Base-by-base conservation (phyloP, 2,113 vertebrate species). In the Carollia perspicillata region DNA sequence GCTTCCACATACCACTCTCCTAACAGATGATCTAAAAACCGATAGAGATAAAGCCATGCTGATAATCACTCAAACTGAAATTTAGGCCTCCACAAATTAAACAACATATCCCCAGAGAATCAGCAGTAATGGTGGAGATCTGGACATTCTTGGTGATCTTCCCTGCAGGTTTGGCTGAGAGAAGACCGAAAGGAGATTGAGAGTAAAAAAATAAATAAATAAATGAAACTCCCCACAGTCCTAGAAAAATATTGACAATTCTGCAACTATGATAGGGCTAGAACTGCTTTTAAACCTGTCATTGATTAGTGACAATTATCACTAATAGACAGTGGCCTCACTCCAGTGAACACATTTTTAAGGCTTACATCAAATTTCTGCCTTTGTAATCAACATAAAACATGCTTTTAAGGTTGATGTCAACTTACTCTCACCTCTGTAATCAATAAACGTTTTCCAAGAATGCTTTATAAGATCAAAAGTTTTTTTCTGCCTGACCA, bases 391-490 rank as follows among this genome's bases (percentile, higher is more conserved):
- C 35, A 86, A 58, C n/a, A 80, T 30, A 92, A 84, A 95, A 80
- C 40, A 58, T 71, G 47, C 6, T 92, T 47, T 89, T 89, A 74
- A 93, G 80, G 28, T 22, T 75, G 18, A 79, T 79, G n/a, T 88
- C 9, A 58, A n/a, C 53, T 35, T 20, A 88, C 20, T 93, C 11
- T 90, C 44, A 90, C 78, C 44, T 69, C 40, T 84, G 23, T 49
- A 96, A 87, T 96, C 58, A 93, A 49, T 88, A 85, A 81, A 66
- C 44, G 84, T 72, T 92, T 96, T 60, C 60, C 11, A 71, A 65
- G 35, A 85, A 72, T 68, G 30, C 58, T 85, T 47, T 89, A 10
- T 69, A 77, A 69, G 77, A 58, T 90, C 10, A 87, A 75, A 77
- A 84, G 12, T 91, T 81, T 83, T 58, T 42, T 8, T 91, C 13